phyloP scores from a whole-genome alignment of 2,797 vertebrate genomes.

The Momotus momota region DNA sequence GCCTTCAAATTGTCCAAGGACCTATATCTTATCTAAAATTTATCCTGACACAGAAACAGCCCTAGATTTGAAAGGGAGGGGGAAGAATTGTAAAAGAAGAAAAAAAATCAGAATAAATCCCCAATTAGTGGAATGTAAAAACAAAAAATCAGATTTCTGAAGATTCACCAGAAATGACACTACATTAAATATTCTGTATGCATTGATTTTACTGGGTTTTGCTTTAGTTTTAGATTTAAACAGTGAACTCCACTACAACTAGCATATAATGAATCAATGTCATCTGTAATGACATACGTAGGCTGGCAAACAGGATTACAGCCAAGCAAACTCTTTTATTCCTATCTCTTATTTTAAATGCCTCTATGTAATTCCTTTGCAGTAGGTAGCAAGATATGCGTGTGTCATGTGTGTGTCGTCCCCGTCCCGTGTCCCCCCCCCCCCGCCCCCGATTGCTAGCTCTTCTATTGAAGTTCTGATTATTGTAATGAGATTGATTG shows the following conservation, averaged over 20 bases:
- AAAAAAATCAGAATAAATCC: background rate
- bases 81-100: fast-evolving
- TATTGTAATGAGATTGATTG: slow-evolving; percentile 28
- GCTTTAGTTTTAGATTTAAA: slow-evolving; percentile 22
- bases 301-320: slow-evolving; percentile 15
- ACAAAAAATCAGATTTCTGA: background rate
- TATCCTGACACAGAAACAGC: background rate
- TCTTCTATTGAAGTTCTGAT: slow-evolving; percentile 19
- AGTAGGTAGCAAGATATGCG: background rate
- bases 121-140: background rate
- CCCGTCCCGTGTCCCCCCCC: too few species aligned
- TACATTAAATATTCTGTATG: background rate
- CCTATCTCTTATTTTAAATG: background rate
- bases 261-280: slow-evolving; percentile 52
- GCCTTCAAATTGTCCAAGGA: background rate
- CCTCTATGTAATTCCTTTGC: background rate
- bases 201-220: background rate
- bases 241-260: background rate
- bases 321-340: background rate
- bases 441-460: too few species aligned
- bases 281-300: slow-evolving; percentile 13
- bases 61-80: fast-evolving
- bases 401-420: too few species aligned
- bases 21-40: background rate
- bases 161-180: background rate